A percentile compares a stretch with the other conserved stretches of the same genome.
Evolutionary conservation across 35 echinoderm and acorn worm genomes (phyloP).

Genomic region (Hemicentrotus pulcherrimus): DNA sequence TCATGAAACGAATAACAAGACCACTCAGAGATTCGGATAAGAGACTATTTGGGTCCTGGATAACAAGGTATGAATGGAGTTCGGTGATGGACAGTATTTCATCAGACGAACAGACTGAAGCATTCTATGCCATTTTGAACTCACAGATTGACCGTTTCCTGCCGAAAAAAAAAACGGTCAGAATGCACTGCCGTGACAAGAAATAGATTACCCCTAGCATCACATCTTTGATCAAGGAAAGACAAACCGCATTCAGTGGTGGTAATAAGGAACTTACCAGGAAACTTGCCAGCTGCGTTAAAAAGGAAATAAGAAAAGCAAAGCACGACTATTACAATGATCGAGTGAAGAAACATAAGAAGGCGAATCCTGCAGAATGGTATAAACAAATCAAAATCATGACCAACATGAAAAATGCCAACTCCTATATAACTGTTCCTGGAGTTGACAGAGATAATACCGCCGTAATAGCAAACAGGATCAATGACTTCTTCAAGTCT

Average conservation of each 20-base stretch:
- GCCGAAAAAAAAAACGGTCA: constrained; percentile 14
- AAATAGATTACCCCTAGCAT: constrained; percentile 53
- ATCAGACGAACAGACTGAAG: constrained; percentile 32
- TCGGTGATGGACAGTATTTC: not conserved
- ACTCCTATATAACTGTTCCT: constrained; percentile 36
- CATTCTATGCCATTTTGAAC: constrained; percentile 48
- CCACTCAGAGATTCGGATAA: constrained; percentile 34
- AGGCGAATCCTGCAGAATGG: constrained; percentile 63
- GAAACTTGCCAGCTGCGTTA: constrained; percentile 40
- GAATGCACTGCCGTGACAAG: constrained; percentile 46
- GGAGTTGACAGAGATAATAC: constrained; percentile 27
- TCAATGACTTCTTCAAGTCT: constrained; percentile 50
- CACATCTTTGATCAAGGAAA: constrained; percentile 7
- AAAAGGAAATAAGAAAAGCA: constrained; percentile 2
- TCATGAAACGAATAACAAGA: not conserved
- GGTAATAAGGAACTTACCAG: constrained; percentile 10
- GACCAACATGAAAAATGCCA: constrained; percentile 36
- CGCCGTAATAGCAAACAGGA: constrained; percentile 53
- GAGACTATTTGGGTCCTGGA: constrained; percentile 64
- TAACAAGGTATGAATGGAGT: constrained; percentile 57
- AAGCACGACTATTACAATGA: constrained; percentile 49
- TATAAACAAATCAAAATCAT: constrained; percentile 62
- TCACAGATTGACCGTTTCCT: constrained; percentile 31
- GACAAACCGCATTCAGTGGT: constrained; percentile 38
- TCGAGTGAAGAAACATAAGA: constrained; percentile 60